phyloP scores from a whole-genome alignment of 2,888 invertebrate species.

The Phaonia tiefii region DNA sequence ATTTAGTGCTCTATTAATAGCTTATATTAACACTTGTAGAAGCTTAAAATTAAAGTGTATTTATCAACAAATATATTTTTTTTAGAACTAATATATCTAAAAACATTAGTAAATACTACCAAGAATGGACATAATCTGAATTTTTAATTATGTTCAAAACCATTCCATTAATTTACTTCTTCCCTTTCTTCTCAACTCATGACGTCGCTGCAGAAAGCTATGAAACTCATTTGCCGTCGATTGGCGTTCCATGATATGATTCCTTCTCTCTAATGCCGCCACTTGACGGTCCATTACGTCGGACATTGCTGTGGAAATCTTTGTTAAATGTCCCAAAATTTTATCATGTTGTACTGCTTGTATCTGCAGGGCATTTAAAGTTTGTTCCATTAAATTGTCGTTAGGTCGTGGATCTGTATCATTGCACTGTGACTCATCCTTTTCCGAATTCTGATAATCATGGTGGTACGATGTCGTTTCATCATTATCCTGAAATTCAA shows the following conservation, averaged over 20 bases:
- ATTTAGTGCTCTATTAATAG: too few relatives aligned
- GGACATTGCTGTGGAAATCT: constrained; percentile 32
- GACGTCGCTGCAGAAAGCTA: constrained; percentile 39
- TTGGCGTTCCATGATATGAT: constrained; percentile 47
- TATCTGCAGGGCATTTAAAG: constrained; percentile 24
- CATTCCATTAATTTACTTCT: constrained; percentile 19
- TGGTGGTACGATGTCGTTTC: not conserved
- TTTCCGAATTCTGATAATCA: not conserved
- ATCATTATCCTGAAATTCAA: not conserved
- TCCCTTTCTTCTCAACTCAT: constrained; percentile 29
- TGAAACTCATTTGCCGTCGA: constrained; percentile 34
- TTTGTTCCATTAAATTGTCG: constrained; percentile 34
- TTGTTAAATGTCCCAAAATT: constrained; percentile 34
- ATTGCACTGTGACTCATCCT: not conserved
- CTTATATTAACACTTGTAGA: too few relatives aligned
- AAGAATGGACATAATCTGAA: too few relatives aligned
- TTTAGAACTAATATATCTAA: too few relatives aligned
- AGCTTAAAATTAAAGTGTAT: too few relatives aligned
- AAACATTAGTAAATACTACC: too few relatives aligned
- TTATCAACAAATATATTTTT: too few relatives aligned
- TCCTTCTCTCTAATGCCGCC: constrained; percentile 43
- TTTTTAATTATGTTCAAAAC: too few relatives aligned
- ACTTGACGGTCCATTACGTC: constrained; percentile 47
- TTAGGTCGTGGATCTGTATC: not conserved
- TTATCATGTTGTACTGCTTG: constrained; percentile 45